Conservation (phyloP, 2,797 vertebrate genomes). For the Tympanoctomys barrerae region DNA sequence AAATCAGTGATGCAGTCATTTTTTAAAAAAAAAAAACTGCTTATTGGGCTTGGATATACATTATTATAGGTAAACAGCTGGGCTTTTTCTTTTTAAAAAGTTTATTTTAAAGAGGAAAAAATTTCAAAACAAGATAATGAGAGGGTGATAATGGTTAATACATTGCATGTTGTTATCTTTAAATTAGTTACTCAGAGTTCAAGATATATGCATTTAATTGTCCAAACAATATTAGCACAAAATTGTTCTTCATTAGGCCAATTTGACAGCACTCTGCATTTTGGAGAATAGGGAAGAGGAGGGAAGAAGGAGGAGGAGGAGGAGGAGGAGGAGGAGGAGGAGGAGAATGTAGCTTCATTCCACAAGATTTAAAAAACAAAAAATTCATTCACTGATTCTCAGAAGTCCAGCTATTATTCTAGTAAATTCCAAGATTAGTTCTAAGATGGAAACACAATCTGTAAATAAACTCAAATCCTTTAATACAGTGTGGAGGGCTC, state of each 20-base stretch:
- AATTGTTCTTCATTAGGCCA: neutral
- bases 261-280: neutral
- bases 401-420: neutral
- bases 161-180: no score
- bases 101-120: no score
- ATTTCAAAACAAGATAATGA: no score
- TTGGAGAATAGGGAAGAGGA: neutral
- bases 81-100: neutral
- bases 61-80: neutral
- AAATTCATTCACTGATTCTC: slow-evolving; percentile 11
- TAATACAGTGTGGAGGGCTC: no score
- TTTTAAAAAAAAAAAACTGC: no score
- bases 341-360: neutral
- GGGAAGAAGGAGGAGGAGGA: neutral
- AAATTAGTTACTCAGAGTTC: no score
- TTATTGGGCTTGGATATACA: neutral
- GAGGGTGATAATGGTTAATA: no score
- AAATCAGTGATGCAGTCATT: neutral
- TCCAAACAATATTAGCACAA: no score
- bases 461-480: neutral
- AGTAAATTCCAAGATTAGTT: slow-evolving; percentile 1
- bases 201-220: no score
- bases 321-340: neutral
- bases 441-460: neutral
- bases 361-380: neutral